Conservation (phyloP, 2,888 invertebrate genomes). For the Gortyna flavago region DNA sequence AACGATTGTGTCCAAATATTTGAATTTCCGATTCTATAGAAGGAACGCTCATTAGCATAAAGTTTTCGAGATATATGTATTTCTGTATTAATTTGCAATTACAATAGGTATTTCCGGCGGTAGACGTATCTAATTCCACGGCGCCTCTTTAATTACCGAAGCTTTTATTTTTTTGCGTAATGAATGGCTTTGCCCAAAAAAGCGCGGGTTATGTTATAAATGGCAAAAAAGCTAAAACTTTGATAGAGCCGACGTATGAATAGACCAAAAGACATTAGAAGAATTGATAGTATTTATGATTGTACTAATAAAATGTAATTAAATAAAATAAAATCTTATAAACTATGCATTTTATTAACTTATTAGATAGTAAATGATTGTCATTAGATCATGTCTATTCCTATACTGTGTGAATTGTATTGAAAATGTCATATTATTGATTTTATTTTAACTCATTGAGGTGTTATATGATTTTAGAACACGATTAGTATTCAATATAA, state of each 20-base stretch:
- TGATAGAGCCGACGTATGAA: conserved; percentile 68
- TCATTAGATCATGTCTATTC: conserved; percentile 17
- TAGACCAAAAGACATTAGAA: conserved; percentile 57
- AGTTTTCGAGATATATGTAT: conserved; percentile 47
- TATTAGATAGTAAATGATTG: conserved; percentile 29
- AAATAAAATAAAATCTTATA: conserved; percentile 39
- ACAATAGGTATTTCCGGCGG: conserved; percentile 77
- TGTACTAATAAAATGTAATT: conserved; percentile 65
- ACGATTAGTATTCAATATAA: not conserved
- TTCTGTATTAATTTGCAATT: conserved; percentile 67
- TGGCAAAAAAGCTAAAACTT: conserved; percentile 66
- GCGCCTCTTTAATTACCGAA: conserved; percentile 72
- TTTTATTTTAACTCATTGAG: not conserved
- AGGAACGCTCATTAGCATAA: conserved; percentile 65
- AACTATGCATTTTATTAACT: conserved; percentile 18
- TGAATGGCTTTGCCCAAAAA: conserved; percentile 74
- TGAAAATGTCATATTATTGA: not conserved
- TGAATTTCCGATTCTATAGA: conserved; percentile 63
- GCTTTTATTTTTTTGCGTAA: conserved; percentile 77
- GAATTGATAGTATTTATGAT: conserved; percentile 59
- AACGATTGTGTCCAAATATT: conserved; percentile 61
- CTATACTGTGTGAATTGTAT: conserved; percentile 9
- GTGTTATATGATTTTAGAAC: conserved; percentile 3
- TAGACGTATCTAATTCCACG: conserved; percentile 68
- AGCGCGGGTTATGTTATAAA: conserved; percentile 53